Evolutionary conservation across 2,888 invertebrate species (phyloP), one percentile per base, ranked within the genome.

Genomic region (Spialia ferax): DNA sequence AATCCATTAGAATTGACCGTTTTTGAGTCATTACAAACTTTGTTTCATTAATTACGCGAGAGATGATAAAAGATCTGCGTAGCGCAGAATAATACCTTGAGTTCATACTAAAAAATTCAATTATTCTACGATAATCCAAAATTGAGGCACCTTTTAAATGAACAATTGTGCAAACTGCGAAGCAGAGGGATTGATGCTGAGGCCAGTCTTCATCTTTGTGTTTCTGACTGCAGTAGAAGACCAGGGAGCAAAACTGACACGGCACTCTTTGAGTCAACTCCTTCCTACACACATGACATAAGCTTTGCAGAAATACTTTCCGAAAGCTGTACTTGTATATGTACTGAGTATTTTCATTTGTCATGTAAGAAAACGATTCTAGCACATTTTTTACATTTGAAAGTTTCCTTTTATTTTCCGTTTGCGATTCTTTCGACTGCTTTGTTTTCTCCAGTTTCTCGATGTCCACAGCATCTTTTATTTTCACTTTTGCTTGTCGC

Each of bases 321-420:
- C 96, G 92, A 63, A 96, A 96, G 77, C 94, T 95, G 71, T 96
- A 95, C 71, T 95, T 95, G 75, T 96, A 95, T 59, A 96, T 94
- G 57, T 95, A 91, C 64, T 94, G 95, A 65, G 95, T 95, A 42
- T 95, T 95, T 26, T 94, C 95, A 70, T 95, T 94, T 20, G 85
- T 92, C 26, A 90, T 79, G 6, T 79, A 84, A 2, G 84, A 81
- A 71, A 82, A 81, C 0, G 85, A 79, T 68, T 86, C 85, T 18
- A 81, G 78, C 7, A 69, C 70, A 2, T 77, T 74, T 64, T 80
- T 80, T 26, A 84, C 81, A 35, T 76, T 82, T 10, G 63, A 56
- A 60, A 75, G 75, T 65, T 79, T 84, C 5, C 72, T 78, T 74
- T 83, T 88, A 63, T 74, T 84, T 10, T 83, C 81, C 0, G 88